Conservation (phyloP, 2,113 vertebrate species). For the Rhombomys opimus region DNA sequence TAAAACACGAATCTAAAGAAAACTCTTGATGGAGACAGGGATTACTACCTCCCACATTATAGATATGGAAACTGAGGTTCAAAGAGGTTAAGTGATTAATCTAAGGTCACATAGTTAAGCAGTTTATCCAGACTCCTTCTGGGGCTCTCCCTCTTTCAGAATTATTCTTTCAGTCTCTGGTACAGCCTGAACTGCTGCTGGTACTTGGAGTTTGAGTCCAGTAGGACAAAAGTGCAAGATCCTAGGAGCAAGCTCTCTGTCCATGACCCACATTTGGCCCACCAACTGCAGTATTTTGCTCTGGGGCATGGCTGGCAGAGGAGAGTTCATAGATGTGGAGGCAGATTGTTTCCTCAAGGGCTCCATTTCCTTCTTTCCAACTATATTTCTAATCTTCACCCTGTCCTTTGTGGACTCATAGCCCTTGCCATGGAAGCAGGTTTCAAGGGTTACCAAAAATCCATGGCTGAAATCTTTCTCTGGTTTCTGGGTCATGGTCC, state of each 20-base stretch:
- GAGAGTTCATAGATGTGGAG: not conserved
- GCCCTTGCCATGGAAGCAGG: not conserved
- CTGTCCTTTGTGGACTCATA: slow-evolving; percentile 54
- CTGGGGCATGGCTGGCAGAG: not conserved
- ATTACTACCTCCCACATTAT: not conserved
- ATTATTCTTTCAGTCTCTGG: not conserved
- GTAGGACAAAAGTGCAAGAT: not conserved
- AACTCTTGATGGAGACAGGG: not conserved
- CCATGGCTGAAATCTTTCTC: slow-evolving; percentile 40
- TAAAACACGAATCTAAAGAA: not conserved
- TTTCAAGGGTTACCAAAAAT: slow-evolving; percentile 72
- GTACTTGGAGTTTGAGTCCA: not conserved
- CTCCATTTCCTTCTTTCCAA: slow-evolving; percentile 49
- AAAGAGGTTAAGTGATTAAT: not conserved
- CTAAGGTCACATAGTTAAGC: not conserved
- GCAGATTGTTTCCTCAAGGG: slow-evolving; percentile 58
- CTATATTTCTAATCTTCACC: slow-evolving; percentile 61
- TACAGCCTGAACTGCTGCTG: not conserved
- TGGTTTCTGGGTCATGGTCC: not conserved
- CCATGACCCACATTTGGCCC: not conserved
- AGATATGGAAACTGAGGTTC: not conserved
- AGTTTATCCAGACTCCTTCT: not conserved
- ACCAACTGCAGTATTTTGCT: not conserved
- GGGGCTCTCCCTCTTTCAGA: too few species aligned
- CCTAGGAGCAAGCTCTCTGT: not conserved